Evolutionary conservation across 2,113 vertebrate species (phyloP), one percentile per base, ranked within the genome.

Genomic region (Fregetta grallaria): DNA sequence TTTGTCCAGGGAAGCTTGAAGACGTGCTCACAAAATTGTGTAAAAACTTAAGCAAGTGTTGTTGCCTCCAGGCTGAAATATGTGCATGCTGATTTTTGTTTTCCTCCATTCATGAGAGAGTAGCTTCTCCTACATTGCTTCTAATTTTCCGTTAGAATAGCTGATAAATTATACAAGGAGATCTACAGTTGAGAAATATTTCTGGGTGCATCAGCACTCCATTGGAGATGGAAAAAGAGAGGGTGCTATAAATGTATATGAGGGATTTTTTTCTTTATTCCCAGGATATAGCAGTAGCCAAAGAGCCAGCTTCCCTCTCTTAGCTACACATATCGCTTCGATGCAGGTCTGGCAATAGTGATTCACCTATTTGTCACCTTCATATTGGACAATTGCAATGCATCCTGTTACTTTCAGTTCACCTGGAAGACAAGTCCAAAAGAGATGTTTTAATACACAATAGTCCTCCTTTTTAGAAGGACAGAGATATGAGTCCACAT

Each of bases 241-340:
- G 3, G 6, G 13, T 71, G 13, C 0, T 40, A 20, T 34, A 47
- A 83, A 45, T 0, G 0, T 9, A 45, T 4, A 11, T 25, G 17
- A n/a, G 2, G 10, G 7, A 21, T 21, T 49, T 49, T 65, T 73
- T 76, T 19, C 11, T 61, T 15, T 61, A 10, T 71, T 73, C 11
- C 21, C 36, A 42, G 38, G 30, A 32, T 30, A 70, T 1, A 70
- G 14, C 12, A 70, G 8, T 23, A 77, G 36, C 6, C 1, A 16
- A 78, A 82, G 73, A 66, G 76, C 5, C 27, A 73, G 13, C 27
- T 92, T 80, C 9, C 16, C 6, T 70, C 25, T 74, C 19, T 42
- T 58, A 55, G 40, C 11, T 89, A 25, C 40, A 15, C 16, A 53
- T 74, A 74, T n/a, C 0, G 0, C 9, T 81, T 74, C 50, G 25